Conservation (phyloP, 1,140 invertebrate genomes). For the Drosophila arawakana region DNA sequence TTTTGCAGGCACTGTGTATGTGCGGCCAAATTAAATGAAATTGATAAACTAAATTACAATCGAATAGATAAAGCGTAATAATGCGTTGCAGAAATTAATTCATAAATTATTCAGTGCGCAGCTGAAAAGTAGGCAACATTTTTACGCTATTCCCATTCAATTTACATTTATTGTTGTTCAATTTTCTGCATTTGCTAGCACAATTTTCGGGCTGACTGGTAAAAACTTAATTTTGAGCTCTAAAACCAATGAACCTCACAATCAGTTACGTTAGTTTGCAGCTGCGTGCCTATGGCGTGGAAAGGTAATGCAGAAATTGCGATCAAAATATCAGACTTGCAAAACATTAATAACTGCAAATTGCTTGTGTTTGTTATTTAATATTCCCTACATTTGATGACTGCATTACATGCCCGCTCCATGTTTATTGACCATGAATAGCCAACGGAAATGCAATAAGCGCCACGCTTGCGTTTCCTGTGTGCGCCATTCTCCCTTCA, state of each 20-base stretch:
- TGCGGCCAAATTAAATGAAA: conserved; percentile 63
- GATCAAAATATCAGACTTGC: conserved; percentile 49
- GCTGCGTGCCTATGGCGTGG: neutral
- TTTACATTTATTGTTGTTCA: conserved; percentile 32
- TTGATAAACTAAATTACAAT: conserved; percentile 78
- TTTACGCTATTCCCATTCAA: neutral
- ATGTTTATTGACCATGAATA: conserved; percentile 74
- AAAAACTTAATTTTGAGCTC: conserved; percentile 42
- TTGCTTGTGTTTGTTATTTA: conserved; percentile 24
- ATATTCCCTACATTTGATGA: conserved; percentile 43
- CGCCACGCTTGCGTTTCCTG: conserved; percentile 51
- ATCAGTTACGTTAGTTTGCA: conserved; percentile 3
- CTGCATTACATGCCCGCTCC: conserved; percentile 26
- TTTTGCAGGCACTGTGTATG: conserved; percentile 30
- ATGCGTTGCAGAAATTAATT: conserved; percentile 48
- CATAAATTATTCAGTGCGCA: conserved; percentile 50
- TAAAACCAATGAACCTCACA: conserved; percentile 27
- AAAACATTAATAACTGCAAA: conserved; percentile 8
- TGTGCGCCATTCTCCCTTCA: neutral
- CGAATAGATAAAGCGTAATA: conserved; percentile 67
- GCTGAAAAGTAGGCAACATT: conserved; percentile 37
- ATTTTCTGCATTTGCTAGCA: conserved; percentile 39
- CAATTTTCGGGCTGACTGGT: conserved; percentile 48
- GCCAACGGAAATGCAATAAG: conserved; percentile 69
- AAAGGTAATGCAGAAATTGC: neutral